A percentile compares a stretch with the other conserved stretches of the same genome.
Evolutionary conservation across 2,888 invertebrate species (phyloP).

Genomic region (Euspilapteryx auroguttella): DNA sequence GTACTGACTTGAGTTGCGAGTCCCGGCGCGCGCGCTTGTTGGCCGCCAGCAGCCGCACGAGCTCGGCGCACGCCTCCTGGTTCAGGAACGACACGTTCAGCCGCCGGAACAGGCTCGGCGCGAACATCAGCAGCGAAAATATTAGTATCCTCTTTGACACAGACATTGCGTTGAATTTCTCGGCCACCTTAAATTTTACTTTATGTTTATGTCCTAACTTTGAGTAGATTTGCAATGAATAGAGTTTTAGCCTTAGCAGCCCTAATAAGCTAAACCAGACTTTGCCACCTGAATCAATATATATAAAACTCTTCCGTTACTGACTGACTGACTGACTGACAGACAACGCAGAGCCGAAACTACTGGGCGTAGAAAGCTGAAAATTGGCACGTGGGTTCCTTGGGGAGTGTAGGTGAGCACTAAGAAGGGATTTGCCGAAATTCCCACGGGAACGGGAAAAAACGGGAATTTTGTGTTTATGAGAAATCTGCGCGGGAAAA

Average conservation of each 20-base stretch:
- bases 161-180: conserved; percentile 36
- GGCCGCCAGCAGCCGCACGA: conserved; percentile 31
- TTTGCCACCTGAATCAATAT: not conserved
- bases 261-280: not conserved
- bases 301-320: too few relatives aligned
- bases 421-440: too few relatives aligned
- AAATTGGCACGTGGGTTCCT: too few relatives aligned
- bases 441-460: too few relatives aligned
- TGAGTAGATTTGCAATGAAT: not conserved
- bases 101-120: conserved; percentile 24
- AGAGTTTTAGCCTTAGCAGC: not conserved
- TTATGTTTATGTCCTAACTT: not conserved
- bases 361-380: too few relatives aligned
- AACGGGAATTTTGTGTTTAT: too few relatives aligned
- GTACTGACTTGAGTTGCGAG: conserved; percentile 26
- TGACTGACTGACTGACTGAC: too few relatives aligned
- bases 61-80: conserved; percentile 22
- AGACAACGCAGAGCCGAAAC: too few relatives aligned
- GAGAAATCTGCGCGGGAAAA: too few relatives aligned
- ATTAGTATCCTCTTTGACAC: conserved; percentile 23
- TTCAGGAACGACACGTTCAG: conserved; percentile 37
- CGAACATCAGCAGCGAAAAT: conserved; percentile 26
- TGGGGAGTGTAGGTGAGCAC: too few relatives aligned
- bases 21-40: conserved; percentile 33
- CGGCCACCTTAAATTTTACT: conserved; percentile 29